Percentiles rank a stretch among this genome's conserved stretches.
Evolutionary conservation across 2,888 invertebrate genomes (phyloP).

Genomic region (Camponotus fellah): DNA sequence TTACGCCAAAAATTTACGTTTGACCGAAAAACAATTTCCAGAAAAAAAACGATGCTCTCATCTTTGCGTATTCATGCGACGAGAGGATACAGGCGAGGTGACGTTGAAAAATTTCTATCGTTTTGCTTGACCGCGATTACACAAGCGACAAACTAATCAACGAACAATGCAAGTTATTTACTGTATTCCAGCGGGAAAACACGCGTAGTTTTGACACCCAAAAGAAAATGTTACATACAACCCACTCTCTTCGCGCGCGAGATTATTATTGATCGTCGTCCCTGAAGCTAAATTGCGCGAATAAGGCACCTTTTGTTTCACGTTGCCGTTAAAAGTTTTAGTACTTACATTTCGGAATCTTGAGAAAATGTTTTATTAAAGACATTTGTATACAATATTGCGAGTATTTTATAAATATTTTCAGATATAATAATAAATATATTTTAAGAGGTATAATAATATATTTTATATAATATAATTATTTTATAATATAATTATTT

Average conservation of each 20-base stretch:
- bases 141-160: slow-evolving; percentile 27
- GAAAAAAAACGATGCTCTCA: not conserved
- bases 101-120: slow-evolving; percentile 7
- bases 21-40: slow-evolving; percentile 19
- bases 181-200: slow-evolving; percentile 24
- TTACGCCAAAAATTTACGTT: slow-evolving; percentile 5
- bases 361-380: not conserved
- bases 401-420: too few species aligned
- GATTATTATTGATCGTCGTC: slow-evolving; percentile 69
- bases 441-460: not conserved
- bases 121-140: slow-evolving; percentile 10
- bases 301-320: slow-evolving; percentile 65
- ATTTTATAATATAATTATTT: too few species aligned
- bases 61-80: not conserved
- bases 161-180: slow-evolving; percentile 31
- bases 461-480: too few species aligned
- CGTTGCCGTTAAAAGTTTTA: slow-evolving; percentile 19
- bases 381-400: not conserved
- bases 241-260: slow-evolving; percentile 39
- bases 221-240: slow-evolving; percentile 55
- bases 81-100: not conserved
- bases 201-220: slow-evolving; percentile 17
- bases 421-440: not conserved
- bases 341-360: not conserved
- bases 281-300: slow-evolving; percentile 59